A percentile compares a stretch with the other conserved stretches of the same genome.
Conservation (phyloP, 2,888 invertebrate genomes). For the Xanthia icteritia region DNA sequence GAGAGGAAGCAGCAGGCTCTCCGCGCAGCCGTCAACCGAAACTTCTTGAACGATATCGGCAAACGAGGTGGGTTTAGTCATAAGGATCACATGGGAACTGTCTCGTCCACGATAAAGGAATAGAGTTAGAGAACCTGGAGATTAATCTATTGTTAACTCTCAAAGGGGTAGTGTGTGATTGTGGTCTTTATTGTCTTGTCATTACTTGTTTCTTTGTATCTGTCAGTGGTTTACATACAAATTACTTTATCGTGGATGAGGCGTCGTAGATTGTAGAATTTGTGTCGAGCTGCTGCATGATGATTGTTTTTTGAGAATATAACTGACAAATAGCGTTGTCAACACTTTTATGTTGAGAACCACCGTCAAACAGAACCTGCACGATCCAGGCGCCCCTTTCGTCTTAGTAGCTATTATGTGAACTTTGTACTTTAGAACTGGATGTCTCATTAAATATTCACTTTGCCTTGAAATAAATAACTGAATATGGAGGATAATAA, state of each 20-base stretch:
- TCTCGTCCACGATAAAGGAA: neutral
- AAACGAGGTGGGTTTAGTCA: conserved; percentile 90
- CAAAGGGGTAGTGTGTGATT: neutral
- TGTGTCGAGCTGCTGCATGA: neutral
- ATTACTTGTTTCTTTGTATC: neutral
- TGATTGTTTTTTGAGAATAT: neutral
- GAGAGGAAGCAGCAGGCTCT: conserved; percentile 92
- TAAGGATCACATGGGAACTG: neutral
- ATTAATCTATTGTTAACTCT: neutral
- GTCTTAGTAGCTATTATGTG: neutral
- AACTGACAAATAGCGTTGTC: neutral
- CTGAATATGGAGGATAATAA: neutral
- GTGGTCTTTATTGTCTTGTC: neutral
- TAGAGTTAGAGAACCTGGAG: neutral
- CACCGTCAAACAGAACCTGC: neutral
- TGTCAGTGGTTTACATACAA: neutral
- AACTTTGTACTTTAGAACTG: neutral
- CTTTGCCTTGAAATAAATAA: neutral
- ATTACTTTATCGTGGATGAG: conserved; percentile 7
- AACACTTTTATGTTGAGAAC: neutral
- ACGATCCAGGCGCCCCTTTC: neutral
- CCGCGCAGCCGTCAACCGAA: conserved; percentile 91
- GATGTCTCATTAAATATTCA: neutral
- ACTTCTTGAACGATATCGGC: conserved; percentile 93
- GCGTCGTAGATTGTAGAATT: neutral